These are phyloP conservation scores for Agonopterix subpropinquella DNA, from an alignment of 2,888 invertebrate genomes.

Conservation along the genomic window DNA sequence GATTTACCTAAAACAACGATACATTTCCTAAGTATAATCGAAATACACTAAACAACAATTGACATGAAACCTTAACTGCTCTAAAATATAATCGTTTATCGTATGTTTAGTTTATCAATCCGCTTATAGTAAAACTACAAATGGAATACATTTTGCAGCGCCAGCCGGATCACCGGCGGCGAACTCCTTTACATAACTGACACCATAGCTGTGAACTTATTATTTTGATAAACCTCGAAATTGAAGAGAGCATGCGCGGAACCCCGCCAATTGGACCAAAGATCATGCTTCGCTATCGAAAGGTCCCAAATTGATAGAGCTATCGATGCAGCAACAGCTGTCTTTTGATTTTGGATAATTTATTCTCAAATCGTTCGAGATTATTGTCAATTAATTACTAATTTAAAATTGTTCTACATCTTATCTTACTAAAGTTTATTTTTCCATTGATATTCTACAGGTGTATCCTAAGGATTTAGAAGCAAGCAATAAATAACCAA, in stretches of 20 bases:
- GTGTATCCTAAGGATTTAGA: too few species aligned
- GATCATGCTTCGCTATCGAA: slow-evolving; percentile 35
- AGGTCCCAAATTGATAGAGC: slow-evolving; percentile 22
- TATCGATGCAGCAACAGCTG: slow-evolving; percentile 24
- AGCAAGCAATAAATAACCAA: not conserved
- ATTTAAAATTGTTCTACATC: not conserved
- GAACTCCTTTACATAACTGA: slow-evolving; percentile 55
- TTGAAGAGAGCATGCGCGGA: slow-evolving; percentile 54
- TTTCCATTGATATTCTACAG: too few species aligned
- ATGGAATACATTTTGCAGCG: slow-evolving; percentile 33
- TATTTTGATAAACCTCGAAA: slow-evolving; percentile 33
- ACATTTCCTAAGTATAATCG: slow-evolving; percentile 29
- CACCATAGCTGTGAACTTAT: slow-evolving; percentile 39
- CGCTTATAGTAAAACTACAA: slow-evolving; percentile 18
- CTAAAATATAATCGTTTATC: slow-evolving; percentile 20
- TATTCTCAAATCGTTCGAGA: slow-evolving; percentile 2
- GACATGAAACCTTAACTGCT: slow-evolving; percentile 40
- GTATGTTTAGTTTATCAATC: slow-evolving; percentile 28
- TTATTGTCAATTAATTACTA: not conserved
- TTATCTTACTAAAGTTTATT: not conserved
- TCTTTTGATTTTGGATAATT: slow-evolving; percentile 14
- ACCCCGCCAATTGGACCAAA: slow-evolving; percentile 54
- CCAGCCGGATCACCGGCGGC: slow-evolving; percentile 58
- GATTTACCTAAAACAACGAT: slow-evolving; percentile 39
- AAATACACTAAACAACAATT: slow-evolving; percentile 59